Evolutionary conservation across 1,140 invertebrate species (phyloP), one percentile per base, ranked within the genome.

Genomic region (Manduca sexta): DNA sequence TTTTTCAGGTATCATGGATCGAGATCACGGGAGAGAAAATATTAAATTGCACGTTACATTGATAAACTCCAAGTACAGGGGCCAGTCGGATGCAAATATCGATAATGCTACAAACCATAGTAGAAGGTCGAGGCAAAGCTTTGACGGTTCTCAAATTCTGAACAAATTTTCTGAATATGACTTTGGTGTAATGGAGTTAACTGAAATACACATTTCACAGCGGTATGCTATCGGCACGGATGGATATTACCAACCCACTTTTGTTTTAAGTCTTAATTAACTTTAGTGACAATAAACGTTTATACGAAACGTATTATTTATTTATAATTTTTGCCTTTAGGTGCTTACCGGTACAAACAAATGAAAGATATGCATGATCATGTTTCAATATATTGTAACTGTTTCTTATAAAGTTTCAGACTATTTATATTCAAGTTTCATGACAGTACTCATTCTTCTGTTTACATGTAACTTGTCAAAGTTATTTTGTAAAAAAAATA

Each of bases 241-340:
- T 56, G 87, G 86, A 3, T 88, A 81, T 66, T 88, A 88, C 51
- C 72, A 78, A 53, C 54, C 80, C 7, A 84, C 86, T 21, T 81
- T 72, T 62, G 65, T 86, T 21, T 65, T 87, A 30, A 18, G 4
- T 35, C 35, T 35, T 11, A 35, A 12, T 35, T 35, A 12, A 1
- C 0, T 26, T 3, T 26, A n/a, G n/a, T 26, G 21, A 5, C 8
- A 26, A 26, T 26, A 26, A 26, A 26, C 8, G 21, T 26, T 26
- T 21, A 21, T 21, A 26, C 21, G 4, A 8, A 21, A 7, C 8
- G 4, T 5, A 26, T 5, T 2, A 26, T 26, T 3, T 26, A 5
- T 26, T 26, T 26, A 26, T 26, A n/a, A n/a, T n/a, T n/a, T n/a
- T n/a, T n/a, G n/a, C n/a, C n/a, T n/a, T n/a, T n/a, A n/a, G n/a